phyloP scores from a whole-genome alignment of 2,888 invertebrate species.

The Stenchaetothrips biformis region DNA sequence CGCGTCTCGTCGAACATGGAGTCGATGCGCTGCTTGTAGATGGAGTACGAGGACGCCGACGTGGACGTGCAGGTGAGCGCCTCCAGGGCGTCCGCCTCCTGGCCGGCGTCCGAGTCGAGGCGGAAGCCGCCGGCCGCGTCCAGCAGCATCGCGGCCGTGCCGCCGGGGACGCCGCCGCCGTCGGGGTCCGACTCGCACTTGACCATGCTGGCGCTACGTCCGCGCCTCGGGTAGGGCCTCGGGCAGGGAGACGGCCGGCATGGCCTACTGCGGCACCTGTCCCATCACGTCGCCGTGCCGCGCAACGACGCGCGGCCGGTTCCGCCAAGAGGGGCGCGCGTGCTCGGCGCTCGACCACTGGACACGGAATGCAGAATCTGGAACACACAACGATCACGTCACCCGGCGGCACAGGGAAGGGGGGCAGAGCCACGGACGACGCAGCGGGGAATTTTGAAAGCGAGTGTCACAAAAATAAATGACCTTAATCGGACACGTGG shows the following conservation, averaged over 20 bases:
- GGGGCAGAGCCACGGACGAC: background rate
- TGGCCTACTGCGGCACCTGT: background rate
- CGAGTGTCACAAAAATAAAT: no score
- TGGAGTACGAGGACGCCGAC: constrained; percentile 45
- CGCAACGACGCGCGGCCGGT: background rate
- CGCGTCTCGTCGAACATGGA: constrained; percentile 73
- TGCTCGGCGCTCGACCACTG: background rate
- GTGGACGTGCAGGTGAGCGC: background rate
- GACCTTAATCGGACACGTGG: no score
- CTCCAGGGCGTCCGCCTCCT: background rate
- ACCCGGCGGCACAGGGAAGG: background rate
- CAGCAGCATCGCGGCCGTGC: background rate
- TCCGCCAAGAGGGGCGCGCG: background rate
- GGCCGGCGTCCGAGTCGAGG: background rate
- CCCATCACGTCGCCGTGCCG: background rate
- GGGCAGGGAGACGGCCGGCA: background rate
- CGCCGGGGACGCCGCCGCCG: background rate
- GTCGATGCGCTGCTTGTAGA: constrained; percentile 80
- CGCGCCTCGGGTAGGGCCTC: background rate
- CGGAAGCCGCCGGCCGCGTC: background rate
- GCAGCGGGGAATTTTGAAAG: background rate
- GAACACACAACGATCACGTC: no score
- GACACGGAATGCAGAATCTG: background rate
- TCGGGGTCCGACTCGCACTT: constrained; percentile 8
- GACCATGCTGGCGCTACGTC: background rate